Base-by-base conservation (phyloP, 2,797 vertebrate genomes). In the Macroramphosus scolopax region DNA sequence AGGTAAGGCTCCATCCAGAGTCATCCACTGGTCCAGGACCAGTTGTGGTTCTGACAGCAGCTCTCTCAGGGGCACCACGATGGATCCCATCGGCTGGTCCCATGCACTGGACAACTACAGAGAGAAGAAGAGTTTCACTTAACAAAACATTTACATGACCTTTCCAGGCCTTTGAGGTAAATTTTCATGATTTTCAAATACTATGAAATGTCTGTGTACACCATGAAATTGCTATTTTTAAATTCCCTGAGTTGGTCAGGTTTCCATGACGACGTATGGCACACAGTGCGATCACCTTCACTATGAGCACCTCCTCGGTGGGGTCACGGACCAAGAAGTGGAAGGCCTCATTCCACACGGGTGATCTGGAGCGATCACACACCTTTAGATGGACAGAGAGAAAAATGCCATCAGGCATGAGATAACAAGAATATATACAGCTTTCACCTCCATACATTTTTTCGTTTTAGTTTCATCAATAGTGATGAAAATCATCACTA, bases 281-380 rank as follows among this genome's bases (percentile, higher is more conserved):
- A n/a, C n/a, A n/a, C n/a, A n/a, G n/a, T n/a, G n/a, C 3, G 51
- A 48, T 52, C 66, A 96, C 95, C 91, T 94, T 94, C 16, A 96
- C 31, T 36, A 94, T 87, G 69, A 97, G 88, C 22, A 80, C 89
- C 63, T 96, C 94, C 1, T 71, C 39, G 1, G 42, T 75, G 1
- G 94, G 94, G 57, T 90, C 79, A 35, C 53, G 87, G 63, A 97
- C 68, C 44, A 90, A 75, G 74, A 96, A 97, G 77, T 81, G 70
- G 66, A 94, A 92, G 0, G 64, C 75, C 74, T 96, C 93, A 0
- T 88, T 87, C 95, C 94, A 97, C 43, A 89, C 35, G 4, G 95
- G 95, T 3, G 91, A 88, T 2, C 74, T 47, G 0, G 85, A 87
- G 4, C 92, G 90, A 43, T 91, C 36, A 16, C 90, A 85, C 5